Base-by-base conservation (phyloP, 2,888 invertebrate species). In the Sabatieria punctata region DNA sequence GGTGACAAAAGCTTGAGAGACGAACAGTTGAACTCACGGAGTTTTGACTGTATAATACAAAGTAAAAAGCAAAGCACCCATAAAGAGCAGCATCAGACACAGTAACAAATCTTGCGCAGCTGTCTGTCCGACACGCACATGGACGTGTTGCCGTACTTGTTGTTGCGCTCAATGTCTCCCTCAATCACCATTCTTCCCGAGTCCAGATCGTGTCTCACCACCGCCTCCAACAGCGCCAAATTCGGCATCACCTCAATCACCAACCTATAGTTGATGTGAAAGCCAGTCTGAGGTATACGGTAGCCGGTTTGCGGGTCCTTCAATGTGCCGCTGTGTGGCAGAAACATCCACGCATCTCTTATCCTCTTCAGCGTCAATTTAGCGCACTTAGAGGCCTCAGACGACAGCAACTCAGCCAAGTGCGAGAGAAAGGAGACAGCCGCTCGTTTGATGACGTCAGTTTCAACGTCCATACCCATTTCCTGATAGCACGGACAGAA, bases 401-500 rank as follows among this genome's bases (percentile, higher is more conserved):
- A n/a, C n/a, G n/a, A n/a, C n/a, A n/a, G n/a, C n/a, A n/a, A n/a
- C n/a, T n/a, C n/a, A n/a, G n/a, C n/a, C n/a, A n/a, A n/a, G n/a
- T n/a, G n/a, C n/a, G n/a, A n/a, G n/a, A n/a, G n/a, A n/a, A n/a
- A n/a, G n/a, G n/a, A n/a, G n/a, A n/a, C n/a, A n/a, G n/a, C n/a
- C n/a, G n/a, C n/a, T n/a, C n/a, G n/a, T n/a, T n/a, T n/a, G n/a
- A n/a, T n/a, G n/a, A n/a, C n/a, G n/a, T n/a, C n/a, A n/a, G n/a
- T n/a, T n/a, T n/a, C n/a, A n/a, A n/a, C n/a, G n/a, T n/a, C n/a
- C n/a, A n/a, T n/a, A n/a, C n/a, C n/a, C n/a, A n/a, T n/a, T 39
- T 23, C 44, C 26, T 49, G 42, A 39, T 48, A 55, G 43, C 59
- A 59, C 0, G 59, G 56, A 46, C 59, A 59, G 43, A 51, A 58